A percentile compares a stretch with the other conserved stretches of the same genome.
Conservation (phyloP, 2,888 invertebrate genomes). For the Seira sanloemensis region DNA sequence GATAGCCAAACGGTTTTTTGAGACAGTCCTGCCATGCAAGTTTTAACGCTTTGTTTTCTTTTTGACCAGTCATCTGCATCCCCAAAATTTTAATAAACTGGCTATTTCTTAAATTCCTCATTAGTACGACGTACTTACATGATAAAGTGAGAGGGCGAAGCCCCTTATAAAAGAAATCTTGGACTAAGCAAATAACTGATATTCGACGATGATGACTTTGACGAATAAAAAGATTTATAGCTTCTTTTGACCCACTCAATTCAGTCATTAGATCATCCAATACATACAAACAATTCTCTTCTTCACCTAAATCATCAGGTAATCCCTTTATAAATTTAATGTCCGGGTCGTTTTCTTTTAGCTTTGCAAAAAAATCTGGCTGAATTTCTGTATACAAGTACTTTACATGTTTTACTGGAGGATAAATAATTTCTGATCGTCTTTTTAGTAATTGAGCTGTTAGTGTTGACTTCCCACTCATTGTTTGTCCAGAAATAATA, state of each 20-base stretch:
- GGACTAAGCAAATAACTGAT: slow-evolving; percentile 33
- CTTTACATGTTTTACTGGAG: too few relatives aligned
- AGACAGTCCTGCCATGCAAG: slow-evolving; percentile 60
- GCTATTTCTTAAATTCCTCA: slow-evolving; percentile 66
- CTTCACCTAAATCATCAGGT: too few relatives aligned
- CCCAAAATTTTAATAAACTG: slow-evolving; percentile 34
- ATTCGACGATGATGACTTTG: slow-evolving; percentile 33
- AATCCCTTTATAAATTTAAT: too few relatives aligned
- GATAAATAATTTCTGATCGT: too few relatives aligned
- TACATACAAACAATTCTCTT: too few relatives aligned
- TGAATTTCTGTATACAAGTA: too few relatives aligned
- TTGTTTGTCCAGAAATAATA: too few relatives aligned
- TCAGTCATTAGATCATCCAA: slow-evolving; percentile 56
- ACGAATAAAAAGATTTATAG: slow-evolving; percentile 31
- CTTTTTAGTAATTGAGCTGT: too few relatives aligned
- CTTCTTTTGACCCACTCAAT: slow-evolving; percentile 10
- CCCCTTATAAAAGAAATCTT: slow-evolving; percentile 61
- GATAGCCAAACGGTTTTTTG: slow-evolving; percentile 60
- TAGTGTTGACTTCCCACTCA: too few relatives aligned
- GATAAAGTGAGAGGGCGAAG: slow-evolving; percentile 36
- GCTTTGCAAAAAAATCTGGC: too few relatives aligned
- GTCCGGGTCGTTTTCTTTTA: too few relatives aligned
- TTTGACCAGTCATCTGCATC: slow-evolving; percentile 63
- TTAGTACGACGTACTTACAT: slow-evolving; percentile 44
- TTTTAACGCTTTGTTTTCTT: slow-evolving; percentile 28